phyloP scores from a whole-genome alignment of 2,113 vertebrate genomes.

The Miniopterus natalensis region DNA sequence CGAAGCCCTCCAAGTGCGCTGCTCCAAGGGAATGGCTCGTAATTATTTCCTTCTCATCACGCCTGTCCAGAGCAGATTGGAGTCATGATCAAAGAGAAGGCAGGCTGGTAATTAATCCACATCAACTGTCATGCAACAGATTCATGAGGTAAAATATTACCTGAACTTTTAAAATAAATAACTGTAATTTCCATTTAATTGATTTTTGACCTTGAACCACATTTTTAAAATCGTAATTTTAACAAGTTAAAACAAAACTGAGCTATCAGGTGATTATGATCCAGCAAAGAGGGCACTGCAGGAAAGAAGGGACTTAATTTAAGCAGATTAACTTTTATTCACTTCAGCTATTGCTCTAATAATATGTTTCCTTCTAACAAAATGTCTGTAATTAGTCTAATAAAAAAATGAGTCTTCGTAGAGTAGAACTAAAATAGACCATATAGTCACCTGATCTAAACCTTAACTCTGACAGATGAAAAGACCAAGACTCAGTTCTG shows the following conservation, averaged over 20 bases:
- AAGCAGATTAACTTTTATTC: conserved; percentile 60
- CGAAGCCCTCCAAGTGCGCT: background rate
- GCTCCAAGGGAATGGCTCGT: background rate
- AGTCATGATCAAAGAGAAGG: conserved; percentile 67
- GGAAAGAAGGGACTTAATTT: conserved; percentile 56
- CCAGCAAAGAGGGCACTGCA: conserved; percentile 37
- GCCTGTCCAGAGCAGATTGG: conserved; percentile 45
- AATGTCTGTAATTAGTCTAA: conserved; percentile 21
- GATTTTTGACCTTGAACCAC: conserved; percentile 77
- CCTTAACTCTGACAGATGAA: conserved; percentile 9
- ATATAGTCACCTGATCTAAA: background rate
- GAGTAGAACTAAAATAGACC: background rate
- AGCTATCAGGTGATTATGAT: conserved; percentile 49
- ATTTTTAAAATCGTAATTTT: conserved; percentile 78
- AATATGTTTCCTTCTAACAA: conserved; percentile 65
- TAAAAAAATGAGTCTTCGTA: background rate
- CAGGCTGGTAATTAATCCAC: conserved; percentile 68
- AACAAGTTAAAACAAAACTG: conserved; percentile 63
- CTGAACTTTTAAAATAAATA: conserved; percentile 83
- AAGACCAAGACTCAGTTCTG: background rate
- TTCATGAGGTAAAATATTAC: conserved; percentile 75
- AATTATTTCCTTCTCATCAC: conserved; percentile 36
- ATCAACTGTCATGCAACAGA: conserved; percentile 69
- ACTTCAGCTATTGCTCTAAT: conserved; percentile 33
- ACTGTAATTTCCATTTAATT: conserved; percentile 81